Evolutionary conservation across 2,888 invertebrate species (phyloP), one percentile per base, ranked within the genome.

Genomic region (Hydrotaea cyrtoneurina): DNA sequence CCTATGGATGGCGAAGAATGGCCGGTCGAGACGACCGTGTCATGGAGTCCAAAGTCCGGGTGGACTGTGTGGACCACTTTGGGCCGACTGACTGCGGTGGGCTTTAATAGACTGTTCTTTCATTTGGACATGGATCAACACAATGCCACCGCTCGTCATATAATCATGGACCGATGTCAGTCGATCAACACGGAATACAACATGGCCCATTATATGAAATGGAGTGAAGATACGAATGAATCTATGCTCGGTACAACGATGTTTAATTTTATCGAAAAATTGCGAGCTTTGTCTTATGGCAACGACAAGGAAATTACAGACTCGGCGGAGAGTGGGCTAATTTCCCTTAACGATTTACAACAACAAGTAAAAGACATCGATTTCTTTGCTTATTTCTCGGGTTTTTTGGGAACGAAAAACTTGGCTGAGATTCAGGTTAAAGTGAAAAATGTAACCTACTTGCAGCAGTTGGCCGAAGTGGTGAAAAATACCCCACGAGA

Each of bases 21-120:
- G 88, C 84, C 87, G 1, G 50, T 46, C n/a, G 46, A 46, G 11
- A 43, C 59, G 0, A 43, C 57, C 1, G 43, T 62, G 2, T 7
- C 10, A 10, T 77, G 75, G 77, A 21, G 17, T 10, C 55, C 55
- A 10, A 46, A 50, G 0, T 13, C 15, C 0, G 1, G 71, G 11
- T 39, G 39, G 10, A 69, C 69, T 80, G 85, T 87, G 80, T 71
- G 87, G 53, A 23, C 83, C 4, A 78, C 83, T 0, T 21, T 87
- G n/a, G 88, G 88, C 11, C 78, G 83, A 0, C n/a, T 88, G 50
- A 77, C 86, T 11, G 82, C 75, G 3, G 77, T 86, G 11, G 86
- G 86, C 2, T 73, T 86, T 15, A 84, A 87, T 39, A 78, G 85
- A 15, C 79, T 87, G 0, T 80, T 88, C 0, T 39, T 88, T 0